Evolutionary conservation across 2,888 invertebrate genomes (phyloP).

Genomic region (Apoda limacodes): DNA sequence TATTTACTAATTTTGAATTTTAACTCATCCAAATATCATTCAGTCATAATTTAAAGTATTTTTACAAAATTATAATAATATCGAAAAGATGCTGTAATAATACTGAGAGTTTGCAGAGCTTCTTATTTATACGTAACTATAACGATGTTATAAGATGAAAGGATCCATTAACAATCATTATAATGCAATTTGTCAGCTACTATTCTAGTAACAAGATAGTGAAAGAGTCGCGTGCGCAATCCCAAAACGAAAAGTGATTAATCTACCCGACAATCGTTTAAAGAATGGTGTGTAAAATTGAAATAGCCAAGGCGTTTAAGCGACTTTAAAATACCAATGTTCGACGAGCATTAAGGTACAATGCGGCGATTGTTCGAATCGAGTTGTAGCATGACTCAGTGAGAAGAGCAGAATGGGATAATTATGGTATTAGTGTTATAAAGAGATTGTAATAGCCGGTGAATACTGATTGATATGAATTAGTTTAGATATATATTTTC

Average conservation of each 20-base stretch:
- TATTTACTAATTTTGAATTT: too few relatives aligned
- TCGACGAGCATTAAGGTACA: slow-evolving; percentile 17
- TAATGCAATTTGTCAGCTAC: slow-evolving; percentile 46
- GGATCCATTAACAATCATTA: slow-evolving; percentile 41
- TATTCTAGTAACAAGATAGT: slow-evolving; percentile 32
- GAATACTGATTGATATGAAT: too few relatives aligned
- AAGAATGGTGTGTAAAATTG: slow-evolving; percentile 44
- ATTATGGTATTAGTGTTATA: neutral
- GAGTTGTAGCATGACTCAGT: slow-evolving; percentile 13
- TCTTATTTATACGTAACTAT: too few relatives aligned
- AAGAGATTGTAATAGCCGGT: neutral
- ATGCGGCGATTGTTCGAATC: slow-evolving; percentile 20
- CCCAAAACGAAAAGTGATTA: slow-evolving; percentile 13
- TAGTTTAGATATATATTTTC: too few relatives aligned
- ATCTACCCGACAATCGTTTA: slow-evolving; percentile 34
- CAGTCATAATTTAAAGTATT: too few relatives aligned
- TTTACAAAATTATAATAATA: too few relatives aligned
- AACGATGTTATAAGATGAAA: neutral
- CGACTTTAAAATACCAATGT: slow-evolving; percentile 20
- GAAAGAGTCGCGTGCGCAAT: slow-evolving; percentile 32
- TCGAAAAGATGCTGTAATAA: too few relatives aligned
- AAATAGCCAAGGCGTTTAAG: slow-evolving; percentile 28
- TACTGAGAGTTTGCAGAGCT: too few relatives aligned
- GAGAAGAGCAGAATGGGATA: neutral
- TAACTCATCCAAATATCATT: too few relatives aligned